Conservation (phyloP, 2,797 vertebrate species). For the Sebastes elongatus region DNA sequence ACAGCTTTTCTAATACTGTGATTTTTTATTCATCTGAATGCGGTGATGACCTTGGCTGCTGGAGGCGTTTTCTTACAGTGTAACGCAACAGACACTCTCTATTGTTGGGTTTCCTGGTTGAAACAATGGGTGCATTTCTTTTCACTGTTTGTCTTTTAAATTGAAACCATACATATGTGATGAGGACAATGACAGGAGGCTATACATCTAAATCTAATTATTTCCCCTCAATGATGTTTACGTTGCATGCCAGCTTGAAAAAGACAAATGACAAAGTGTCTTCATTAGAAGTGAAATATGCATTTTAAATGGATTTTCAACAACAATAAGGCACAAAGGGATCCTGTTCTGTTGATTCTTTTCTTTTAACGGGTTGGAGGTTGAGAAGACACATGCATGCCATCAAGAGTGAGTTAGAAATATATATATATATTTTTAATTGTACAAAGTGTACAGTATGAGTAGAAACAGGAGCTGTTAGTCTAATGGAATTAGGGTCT, state of each 20-base stretch:
- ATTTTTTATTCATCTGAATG: conserved; percentile 26
- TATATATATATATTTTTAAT: background rate
- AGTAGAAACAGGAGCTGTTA: conserved; percentile 18
- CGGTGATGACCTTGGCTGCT: conserved; percentile 46
- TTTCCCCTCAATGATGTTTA: conserved; percentile 42
- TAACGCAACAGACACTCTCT: background rate
- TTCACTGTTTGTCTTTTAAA: conserved; percentile 35
- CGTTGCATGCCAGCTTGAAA: background rate
- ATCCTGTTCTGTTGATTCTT: conserved; percentile 1
- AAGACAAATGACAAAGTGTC: conserved; percentile 21
- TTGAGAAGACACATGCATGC: background rate
- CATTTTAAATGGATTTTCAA: conserved; percentile 30
- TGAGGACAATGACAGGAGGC: conserved; percentile 21
- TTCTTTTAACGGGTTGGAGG: background rate
- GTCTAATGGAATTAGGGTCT: conserved; percentile 62
- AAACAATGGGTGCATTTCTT: conserved; percentile 30
- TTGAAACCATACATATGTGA: conserved; percentile 12
- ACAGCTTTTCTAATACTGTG: background rate
- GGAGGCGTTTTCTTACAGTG: background rate
- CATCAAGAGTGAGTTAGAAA: background rate
- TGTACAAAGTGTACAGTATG: background rate
- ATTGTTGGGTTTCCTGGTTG: conserved; percentile 18
- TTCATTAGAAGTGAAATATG: conserved; percentile 8
- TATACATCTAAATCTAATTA: conserved; percentile 50
- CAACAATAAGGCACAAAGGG: conserved; percentile 12